phyloP scores from a whole-genome alignment of 2,888 invertebrate species.

The Dryomyza anilis region DNA sequence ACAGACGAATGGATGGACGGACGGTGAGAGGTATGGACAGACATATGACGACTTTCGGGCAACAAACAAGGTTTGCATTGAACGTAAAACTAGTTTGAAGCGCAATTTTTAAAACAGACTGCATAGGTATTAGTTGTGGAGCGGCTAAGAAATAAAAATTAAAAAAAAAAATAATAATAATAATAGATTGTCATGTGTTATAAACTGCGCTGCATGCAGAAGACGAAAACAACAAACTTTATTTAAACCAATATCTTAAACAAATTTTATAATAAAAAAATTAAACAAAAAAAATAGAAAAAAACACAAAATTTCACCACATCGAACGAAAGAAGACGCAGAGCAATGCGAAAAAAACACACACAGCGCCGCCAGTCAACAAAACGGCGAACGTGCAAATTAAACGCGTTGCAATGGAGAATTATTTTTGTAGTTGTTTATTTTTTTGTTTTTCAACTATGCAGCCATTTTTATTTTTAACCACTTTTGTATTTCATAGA shows the following conservation, averaged over 20 bases:
- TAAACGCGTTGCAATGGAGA: conserved; percentile 4
- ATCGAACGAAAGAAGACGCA: not conserved
- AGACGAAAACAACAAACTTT: not conserved
- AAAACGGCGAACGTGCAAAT: conserved; percentile 1
- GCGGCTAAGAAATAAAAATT: no score
- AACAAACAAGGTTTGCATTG: not conserved
- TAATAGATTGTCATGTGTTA: no score
- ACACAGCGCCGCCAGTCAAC: no score
- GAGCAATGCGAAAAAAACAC: not conserved
- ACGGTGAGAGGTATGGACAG: no score
- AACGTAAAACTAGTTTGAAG: no score
- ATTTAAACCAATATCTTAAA: not conserved
- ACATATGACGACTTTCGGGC: no score
- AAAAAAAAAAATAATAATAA: no score
- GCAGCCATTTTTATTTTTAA: not conserved
- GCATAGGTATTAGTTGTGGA: no score
- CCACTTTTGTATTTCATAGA: no score
- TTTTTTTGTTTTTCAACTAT: not conserved
- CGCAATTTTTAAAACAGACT: no score
- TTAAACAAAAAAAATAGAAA: not conserved
- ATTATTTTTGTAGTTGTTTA: not conserved
- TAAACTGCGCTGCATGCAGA: not conserved
- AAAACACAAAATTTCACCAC: not conserved
- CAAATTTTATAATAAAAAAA: not conserved
- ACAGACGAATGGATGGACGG: no score